Percentiles rank a stretch among this genome's conserved stretches.
These are phyloP conservation scores for Mobula birostris DNA, from an alignment of 2,113 vertebrate species.

Conservation along the genomic window DNA sequence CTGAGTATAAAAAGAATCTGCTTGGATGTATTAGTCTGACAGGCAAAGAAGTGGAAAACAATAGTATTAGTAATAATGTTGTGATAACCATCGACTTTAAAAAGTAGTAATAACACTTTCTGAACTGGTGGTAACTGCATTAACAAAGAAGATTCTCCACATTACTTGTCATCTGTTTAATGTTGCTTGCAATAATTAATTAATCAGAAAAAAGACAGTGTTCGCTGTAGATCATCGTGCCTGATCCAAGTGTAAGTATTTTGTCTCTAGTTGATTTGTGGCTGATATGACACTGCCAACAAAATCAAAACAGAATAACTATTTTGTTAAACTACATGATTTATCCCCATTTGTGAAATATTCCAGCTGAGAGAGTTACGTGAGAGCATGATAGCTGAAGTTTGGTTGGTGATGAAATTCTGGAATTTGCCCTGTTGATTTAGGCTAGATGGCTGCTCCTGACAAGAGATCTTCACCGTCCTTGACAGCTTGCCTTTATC, in stretches of 20 bases:
- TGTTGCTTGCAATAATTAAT: background rate
- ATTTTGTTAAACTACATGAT: background rate
- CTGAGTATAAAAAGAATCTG: background rate
- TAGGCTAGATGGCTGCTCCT: slow-evolving; percentile 10
- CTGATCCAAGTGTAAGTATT: background rate
- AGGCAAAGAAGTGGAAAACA: background rate
- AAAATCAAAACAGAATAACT: background rate
- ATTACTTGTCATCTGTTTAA: background rate
- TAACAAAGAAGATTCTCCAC: background rate
- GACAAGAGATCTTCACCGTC: slow-evolving; percentile 3
- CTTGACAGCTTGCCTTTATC: slow-evolving; percentile 13
- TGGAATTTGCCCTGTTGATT: slow-evolving; percentile 8
- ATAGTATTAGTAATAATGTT: background rate
- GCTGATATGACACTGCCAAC: background rate
- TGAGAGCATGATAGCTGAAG: background rate
- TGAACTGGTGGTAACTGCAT: background rate
- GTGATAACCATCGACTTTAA: background rate
- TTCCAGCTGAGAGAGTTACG: background rate
- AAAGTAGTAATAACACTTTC: background rate
- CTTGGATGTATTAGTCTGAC: background rate
- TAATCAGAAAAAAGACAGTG: background rate
- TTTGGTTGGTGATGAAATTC: slow-evolving; percentile 23
- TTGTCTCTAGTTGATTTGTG: background rate
- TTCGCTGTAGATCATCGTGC: background rate
- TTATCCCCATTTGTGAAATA: background rate